Conservation (phyloP, 2,888 invertebrate genomes). For the Leistus spinibarbis region DNA sequence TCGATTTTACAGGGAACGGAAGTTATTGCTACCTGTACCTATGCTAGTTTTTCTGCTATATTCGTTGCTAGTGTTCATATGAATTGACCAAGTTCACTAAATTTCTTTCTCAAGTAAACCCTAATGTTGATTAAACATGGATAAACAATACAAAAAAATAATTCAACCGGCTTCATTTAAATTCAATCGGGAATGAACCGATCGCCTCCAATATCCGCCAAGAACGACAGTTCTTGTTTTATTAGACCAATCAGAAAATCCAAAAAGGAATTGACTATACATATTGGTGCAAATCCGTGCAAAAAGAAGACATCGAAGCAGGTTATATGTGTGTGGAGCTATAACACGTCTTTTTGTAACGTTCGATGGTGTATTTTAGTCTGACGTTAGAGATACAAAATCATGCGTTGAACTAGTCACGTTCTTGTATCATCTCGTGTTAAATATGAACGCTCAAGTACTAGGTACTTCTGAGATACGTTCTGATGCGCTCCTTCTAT, state of each 20-base stretch:
- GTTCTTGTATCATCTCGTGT: slow-evolving; percentile 4
- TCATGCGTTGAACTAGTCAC: slow-evolving; percentile 13
- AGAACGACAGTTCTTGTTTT: too few species aligned
- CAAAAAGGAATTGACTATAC: not conserved
- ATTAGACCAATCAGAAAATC: not conserved
- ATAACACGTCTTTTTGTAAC: not conserved
- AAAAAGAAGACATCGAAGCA: not conserved
- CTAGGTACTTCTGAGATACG: not conserved
- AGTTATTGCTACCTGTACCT: too few species aligned
- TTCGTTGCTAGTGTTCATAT: too few species aligned
- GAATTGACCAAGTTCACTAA: too few species aligned
- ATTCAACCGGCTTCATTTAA: too few species aligned
- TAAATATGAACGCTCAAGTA: not conserved
- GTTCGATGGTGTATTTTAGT: slow-evolving; percentile 1
- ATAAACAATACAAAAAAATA: too few species aligned
- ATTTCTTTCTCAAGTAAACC: too few species aligned
- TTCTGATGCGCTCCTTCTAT: not conserved
- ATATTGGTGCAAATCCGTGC: not conserved
- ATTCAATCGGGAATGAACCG: too few species aligned
- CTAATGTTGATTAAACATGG: too few species aligned
- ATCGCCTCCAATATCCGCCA: too few species aligned
- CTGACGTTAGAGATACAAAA: slow-evolving; percentile 7
- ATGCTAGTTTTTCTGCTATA: too few species aligned
- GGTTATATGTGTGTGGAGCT: not conserved
- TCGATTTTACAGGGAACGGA: too few species aligned